Base-by-base conservation (phyloP, 1,140 invertebrate species). In the Planococcus citri region DNA sequence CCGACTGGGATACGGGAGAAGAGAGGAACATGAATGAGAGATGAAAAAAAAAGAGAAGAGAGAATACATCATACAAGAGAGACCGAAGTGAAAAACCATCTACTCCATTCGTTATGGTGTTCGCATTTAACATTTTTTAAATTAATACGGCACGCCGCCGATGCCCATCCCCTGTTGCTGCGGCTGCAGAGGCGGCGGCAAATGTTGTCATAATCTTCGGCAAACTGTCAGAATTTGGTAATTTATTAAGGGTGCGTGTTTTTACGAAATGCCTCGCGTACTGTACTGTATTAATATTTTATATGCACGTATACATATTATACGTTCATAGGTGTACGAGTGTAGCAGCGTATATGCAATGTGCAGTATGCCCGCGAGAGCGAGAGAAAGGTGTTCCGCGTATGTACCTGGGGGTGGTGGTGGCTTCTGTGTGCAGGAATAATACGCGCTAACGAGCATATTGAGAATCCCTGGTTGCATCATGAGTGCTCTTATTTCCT, bases 401-500 rank as follows among this genome's bases (percentile, higher is more conserved):
- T 33, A 33, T 33, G 29, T 12, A 12, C n/a, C n/a, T n/a, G n/a
- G n/a, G n/a, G n/a, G n/a, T n/a, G n/a, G n/a, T n/a, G n/a, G n/a
- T n/a, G n/a, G n/a, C n/a, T n/a, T n/a, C n/a, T n/a, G n/a, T n/a
- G n/a, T n/a, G n/a, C n/a, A n/a, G n/a, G n/a, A n/a, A n/a, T n/a
- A 33, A 33, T 33, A 33, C 29, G 12, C 29, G 29, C 29, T 12
- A 33, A 33, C 29, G 29, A 58, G 17, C 51, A 58, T 25, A 3
- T 27, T 64, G 22, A 25, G 60, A 25, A 24, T 4, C 60, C 60
- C 60, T 64, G 60, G 25, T 24, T 64, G 60, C 25, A 64, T 64
- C 60, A 64, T 27, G 60, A 64, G 60, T 64, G 60, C 60, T 64
- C 20, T 25, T 64, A 25, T 64, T 64, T 64, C 22, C 60, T 64